These are phyloP conservation scores for Peromyscus eremicus DNA, from an alignment of 2,797 vertebrate species.

Conservation along the genomic window DNA sequence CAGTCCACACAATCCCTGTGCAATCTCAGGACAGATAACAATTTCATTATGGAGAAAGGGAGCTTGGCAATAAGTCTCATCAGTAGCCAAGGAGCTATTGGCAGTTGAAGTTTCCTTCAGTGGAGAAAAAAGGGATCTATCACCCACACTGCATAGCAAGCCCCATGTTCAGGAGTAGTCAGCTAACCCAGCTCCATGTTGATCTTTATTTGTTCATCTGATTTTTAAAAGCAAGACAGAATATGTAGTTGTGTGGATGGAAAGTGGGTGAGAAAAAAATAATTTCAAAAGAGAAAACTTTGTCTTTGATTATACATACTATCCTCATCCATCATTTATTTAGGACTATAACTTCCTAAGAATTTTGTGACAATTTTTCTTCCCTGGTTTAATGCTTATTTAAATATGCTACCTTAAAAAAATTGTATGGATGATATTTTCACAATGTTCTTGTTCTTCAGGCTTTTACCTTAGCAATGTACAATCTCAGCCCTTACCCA, in stretches of 20 bases:
- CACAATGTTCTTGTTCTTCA: background rate
- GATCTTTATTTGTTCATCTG: background rate
- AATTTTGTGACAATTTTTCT: conserved; percentile 4
- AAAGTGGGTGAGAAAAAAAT: background rate
- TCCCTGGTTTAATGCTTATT: background rate
- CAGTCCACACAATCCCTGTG: background rate
- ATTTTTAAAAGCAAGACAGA: background rate
- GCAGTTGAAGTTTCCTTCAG: background rate
- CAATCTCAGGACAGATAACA: background rate
- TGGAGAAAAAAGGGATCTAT: background rate
- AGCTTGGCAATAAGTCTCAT: too few species aligned
- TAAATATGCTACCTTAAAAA: background rate
- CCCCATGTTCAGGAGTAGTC: accelerated
- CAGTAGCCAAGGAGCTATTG: background rate
- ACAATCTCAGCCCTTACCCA: background rate
- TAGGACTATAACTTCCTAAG: background rate
- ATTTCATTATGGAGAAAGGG: background rate
- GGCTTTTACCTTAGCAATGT: background rate
- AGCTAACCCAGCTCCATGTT: too few species aligned
- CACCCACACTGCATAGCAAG: background rate
- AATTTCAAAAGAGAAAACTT: background rate
- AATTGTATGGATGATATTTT: conserved; percentile 31
- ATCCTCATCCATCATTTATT: background rate
- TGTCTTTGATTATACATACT: background rate
- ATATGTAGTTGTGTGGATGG: background rate